Conservation (phyloP, 2,888 invertebrate genomes). For the Parnassius mnemosyne region DNA sequence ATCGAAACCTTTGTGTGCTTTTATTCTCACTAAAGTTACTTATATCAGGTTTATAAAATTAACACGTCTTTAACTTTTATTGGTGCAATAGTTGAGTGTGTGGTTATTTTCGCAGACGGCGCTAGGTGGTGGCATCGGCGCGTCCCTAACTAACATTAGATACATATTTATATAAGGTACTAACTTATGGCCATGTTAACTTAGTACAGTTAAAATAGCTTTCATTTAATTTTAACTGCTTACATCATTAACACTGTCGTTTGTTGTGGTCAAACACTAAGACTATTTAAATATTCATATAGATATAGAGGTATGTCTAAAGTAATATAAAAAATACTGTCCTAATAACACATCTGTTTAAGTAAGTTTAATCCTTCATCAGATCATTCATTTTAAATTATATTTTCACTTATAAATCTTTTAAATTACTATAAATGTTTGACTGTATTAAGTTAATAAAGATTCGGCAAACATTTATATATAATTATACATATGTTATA, state of each 20-base stretch:
- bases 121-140: constrained; percentile 61
- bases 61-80: constrained; percentile 1
- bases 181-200: constrained; percentile 71
- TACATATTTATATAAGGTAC: constrained; percentile 72
- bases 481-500: constrained; percentile 77
- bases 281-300: constrained; percentile 1
- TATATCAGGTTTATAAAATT: too few relatives aligned
- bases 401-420: not conserved
- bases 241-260: constrained; percentile 19
- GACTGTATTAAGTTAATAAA: constrained; percentile 74
- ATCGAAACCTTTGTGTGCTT: too few relatives aligned
- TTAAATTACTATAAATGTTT: constrained; percentile 21
- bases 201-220: constrained; percentile 55
- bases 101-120: constrained; percentile 78
- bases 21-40: too few relatives aligned
- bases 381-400: not conserved
- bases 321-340: too few relatives aligned
- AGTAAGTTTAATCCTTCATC: not conserved
- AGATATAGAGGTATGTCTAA: not conserved
- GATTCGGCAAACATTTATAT: constrained; percentile 52
- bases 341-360: constrained; percentile 7
- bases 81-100: constrained; percentile 46
- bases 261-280: constrained; percentile 10
- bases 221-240: constrained; percentile 25
- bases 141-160: constrained; percentile 65